phyloP scores from a whole-genome alignment of 2,113 vertebrate species.

The Pantherophis guttatus region DNA sequence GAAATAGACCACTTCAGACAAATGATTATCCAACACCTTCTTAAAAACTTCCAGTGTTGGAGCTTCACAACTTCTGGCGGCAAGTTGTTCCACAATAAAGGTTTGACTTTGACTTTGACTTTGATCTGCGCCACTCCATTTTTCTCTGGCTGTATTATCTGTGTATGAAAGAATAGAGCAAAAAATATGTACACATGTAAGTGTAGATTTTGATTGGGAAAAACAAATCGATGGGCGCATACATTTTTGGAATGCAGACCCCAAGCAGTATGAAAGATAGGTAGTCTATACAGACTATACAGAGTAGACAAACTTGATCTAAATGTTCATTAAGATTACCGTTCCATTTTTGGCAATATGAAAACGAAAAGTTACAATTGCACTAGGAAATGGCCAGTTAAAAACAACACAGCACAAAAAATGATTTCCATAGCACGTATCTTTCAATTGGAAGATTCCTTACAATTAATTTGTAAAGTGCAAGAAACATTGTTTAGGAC shows the following conservation, averaged over 20 bases:
- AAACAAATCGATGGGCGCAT: not conserved
- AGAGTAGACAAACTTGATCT: not conserved
- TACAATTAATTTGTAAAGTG: not conserved
- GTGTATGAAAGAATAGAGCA: not conserved
- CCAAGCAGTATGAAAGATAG: not conserved
- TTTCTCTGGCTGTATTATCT: not conserved
- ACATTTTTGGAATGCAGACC: not conserved
- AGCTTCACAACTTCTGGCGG: too few relatives aligned
- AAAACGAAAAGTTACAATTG: not conserved
- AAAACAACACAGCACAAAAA: not conserved
- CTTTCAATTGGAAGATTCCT: not conserved
- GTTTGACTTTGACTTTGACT: too few relatives aligned
- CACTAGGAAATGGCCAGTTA: not conserved
- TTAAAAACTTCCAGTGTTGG: too few relatives aligned
- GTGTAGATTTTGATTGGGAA: not conserved
- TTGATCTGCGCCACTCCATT: not conserved
- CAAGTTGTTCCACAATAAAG: too few relatives aligned
- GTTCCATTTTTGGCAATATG: not conserved
- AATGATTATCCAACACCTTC: too few relatives aligned
- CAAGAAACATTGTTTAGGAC: not conserved
- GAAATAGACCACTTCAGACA: too few relatives aligned
- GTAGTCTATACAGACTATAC: not conserved
- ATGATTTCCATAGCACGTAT: not conserved
- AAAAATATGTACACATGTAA: not conserved
- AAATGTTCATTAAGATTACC: not conserved